phyloP scores from a whole-genome alignment of 2,797 vertebrate species.

The Moxostoma hubbsi region DNA sequence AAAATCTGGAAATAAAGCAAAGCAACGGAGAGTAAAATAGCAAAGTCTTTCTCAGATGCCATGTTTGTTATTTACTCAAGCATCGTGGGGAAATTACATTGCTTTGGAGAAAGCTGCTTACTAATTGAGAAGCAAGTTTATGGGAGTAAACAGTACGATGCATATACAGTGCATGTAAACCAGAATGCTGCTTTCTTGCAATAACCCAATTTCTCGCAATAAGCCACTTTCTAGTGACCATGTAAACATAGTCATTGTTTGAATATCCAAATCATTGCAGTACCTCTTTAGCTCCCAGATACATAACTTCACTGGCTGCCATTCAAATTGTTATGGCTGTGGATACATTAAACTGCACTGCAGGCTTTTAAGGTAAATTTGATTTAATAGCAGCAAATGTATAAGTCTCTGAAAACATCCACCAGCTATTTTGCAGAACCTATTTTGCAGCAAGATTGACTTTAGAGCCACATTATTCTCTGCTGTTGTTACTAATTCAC shows the following conservation, averaged over 20 bases:
- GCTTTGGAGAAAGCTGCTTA: too few relatives aligned
- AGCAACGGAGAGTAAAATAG: too few relatives aligned
- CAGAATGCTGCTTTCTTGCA: too few relatives aligned
- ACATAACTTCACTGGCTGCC: conserved; percentile 18
- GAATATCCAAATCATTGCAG: conserved; percentile 17
- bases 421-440: neutral
- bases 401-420: neutral
- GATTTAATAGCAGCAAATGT: conserved; percentile 4
- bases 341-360: neutral
- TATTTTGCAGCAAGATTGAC: neutral
- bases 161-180: too few relatives aligned
- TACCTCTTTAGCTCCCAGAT: conserved; percentile 14
- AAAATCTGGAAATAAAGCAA: too few relatives aligned
- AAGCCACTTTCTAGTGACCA: too few relatives aligned
- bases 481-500: neutral
- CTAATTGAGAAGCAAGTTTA: too few relatives aligned
- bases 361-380: conserved; percentile 17
- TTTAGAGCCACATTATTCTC: neutral
- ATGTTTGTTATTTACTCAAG: too few relatives aligned
- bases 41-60: too few relatives aligned
- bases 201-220: too few relatives aligned
- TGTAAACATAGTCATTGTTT: neutral
- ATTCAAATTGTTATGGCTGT: conserved; percentile 20
- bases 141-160: too few relatives aligned
- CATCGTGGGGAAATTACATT: too few relatives aligned